These are phyloP conservation scores for Campopleginae sp. DNA, from an alignment of 2,888 invertebrate genomes.

Conservation along the genomic window DNA sequence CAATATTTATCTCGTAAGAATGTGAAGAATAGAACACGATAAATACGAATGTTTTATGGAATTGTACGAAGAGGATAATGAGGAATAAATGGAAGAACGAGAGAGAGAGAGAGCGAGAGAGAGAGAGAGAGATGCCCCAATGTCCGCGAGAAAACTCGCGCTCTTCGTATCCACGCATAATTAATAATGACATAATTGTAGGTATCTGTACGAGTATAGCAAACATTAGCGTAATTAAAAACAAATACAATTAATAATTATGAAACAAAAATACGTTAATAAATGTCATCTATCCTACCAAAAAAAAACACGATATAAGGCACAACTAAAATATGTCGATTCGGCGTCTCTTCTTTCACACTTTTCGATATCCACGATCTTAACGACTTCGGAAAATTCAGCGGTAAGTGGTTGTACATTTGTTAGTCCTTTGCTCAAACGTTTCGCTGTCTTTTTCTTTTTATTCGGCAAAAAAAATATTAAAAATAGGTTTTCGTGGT, in stretches of 20 bases:
- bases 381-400: not conserved
- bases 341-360: slow-evolving; percentile 51
- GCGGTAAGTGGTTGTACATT: not conserved
- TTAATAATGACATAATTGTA: slow-evolving; percentile 83
- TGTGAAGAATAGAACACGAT: not conserved
- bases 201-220: slow-evolving; percentile 83
- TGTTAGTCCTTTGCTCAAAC: not conserved
- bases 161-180: slow-evolving; percentile 83
- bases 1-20: slow-evolving; percentile 40
- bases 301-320: slow-evolving; percentile 53
- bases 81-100: not conserved
- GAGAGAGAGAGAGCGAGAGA: slow-evolving; percentile 8
- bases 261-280: slow-evolving; percentile 68
- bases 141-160: slow-evolving; percentile 76
- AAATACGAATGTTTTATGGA: slow-evolving; percentile 18
- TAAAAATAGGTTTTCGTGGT: too few relatives aligned
- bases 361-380: slow-evolving; percentile 16
- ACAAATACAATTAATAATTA: slow-evolving; percentile 80
- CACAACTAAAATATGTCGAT: slow-evolving; percentile 40
- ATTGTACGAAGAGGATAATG: slow-evolving; percentile 36
- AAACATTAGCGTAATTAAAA: slow-evolving; percentile 81
- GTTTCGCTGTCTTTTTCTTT: not conserved
- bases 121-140: slow-evolving; percentile 52
- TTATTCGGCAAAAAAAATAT: too few relatives aligned
- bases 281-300: slow-evolving; percentile 74